Conservation (phyloP, 2,113 vertebrate genomes). For the Cichladusa arquata region DNA sequence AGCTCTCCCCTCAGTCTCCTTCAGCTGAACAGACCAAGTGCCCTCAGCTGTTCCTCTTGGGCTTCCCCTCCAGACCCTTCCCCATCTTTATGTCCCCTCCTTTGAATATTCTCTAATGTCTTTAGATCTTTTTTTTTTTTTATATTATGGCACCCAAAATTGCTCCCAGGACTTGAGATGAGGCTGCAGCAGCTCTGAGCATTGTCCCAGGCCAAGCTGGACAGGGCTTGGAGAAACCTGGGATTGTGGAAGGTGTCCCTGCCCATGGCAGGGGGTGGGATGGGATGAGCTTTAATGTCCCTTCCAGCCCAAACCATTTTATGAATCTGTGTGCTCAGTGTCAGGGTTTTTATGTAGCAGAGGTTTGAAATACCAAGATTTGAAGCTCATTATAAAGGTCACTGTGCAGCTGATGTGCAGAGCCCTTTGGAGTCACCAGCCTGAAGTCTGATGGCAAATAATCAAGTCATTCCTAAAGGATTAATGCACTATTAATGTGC, state of each 20-base stretch:
- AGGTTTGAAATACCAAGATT: background rate
- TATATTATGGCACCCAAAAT: background rate
- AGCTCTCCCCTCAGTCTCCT: background rate
- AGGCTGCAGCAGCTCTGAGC: background rate
- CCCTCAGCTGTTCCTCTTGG: background rate
- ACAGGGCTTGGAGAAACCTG: accelerated
- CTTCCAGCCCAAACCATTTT: background rate
- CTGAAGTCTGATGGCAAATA: background rate
- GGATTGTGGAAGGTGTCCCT: background rate
- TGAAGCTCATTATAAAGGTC: background rate
- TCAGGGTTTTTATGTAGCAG: background rate
- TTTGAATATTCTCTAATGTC: background rate
- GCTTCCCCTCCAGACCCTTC: background rate
- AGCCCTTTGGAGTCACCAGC: background rate
- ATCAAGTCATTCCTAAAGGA: background rate
- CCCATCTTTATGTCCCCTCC: background rate
- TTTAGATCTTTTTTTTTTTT: background rate
- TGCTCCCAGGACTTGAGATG: background rate
- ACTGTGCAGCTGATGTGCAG: background rate
- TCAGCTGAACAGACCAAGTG: background rate
- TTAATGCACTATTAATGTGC: background rate
- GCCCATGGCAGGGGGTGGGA: background rate
- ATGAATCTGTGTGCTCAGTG: background rate
- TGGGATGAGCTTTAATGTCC: background rate
- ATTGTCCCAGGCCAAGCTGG: background rate